These are phyloP conservation scores for Drosophila birchii DNA, from an alignment of 2,888 invertebrate genomes.

Conservation along the genomic window DNA sequence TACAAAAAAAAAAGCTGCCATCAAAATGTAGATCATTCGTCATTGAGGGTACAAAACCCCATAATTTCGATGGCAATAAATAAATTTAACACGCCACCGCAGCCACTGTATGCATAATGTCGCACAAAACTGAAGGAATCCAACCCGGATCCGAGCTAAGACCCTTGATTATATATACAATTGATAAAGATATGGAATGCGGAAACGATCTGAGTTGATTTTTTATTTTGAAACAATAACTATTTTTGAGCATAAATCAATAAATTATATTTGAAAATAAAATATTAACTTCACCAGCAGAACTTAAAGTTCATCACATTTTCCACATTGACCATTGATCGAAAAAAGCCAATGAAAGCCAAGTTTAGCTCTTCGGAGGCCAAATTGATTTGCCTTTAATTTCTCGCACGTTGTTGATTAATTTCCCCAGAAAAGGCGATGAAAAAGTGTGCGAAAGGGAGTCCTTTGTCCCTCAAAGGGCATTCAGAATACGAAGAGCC, in stretches of 20 bases:
- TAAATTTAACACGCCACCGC: conserved; percentile 71
- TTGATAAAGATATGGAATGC: conserved; percentile 1
- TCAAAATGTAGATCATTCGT: conserved; percentile 78
- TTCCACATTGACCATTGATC: neutral
- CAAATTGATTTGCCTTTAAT: conserved; percentile 68
- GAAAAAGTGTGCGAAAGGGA: conserved; percentile 59
- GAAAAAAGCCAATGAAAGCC: conserved; percentile 8
- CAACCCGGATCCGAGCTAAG: conserved; percentile 2
- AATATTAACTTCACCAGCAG: too few species aligned
- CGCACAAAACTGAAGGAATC: conserved; percentile 23
- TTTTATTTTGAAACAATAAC: neutral
- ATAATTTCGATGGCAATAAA: conserved; percentile 72
- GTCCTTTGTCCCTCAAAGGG: conserved; percentile 73
- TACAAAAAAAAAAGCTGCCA: conserved; percentile 42
- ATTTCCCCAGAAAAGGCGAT: conserved; percentile 56
- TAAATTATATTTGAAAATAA: too few species aligned
- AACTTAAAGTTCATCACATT: neutral
- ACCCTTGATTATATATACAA: neutral
- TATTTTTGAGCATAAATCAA: neutral
- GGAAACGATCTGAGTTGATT: neutral
- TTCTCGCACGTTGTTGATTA: conserved; percentile 80
- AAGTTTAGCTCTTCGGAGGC: neutral
- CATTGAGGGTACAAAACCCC: conserved; percentile 69
- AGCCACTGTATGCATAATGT: conserved; percentile 52
- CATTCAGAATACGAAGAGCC: conserved; percentile 73